Conservation (phyloP, 2,888 invertebrate genomes). For the Zhuqinia jingwanae region DNA sequence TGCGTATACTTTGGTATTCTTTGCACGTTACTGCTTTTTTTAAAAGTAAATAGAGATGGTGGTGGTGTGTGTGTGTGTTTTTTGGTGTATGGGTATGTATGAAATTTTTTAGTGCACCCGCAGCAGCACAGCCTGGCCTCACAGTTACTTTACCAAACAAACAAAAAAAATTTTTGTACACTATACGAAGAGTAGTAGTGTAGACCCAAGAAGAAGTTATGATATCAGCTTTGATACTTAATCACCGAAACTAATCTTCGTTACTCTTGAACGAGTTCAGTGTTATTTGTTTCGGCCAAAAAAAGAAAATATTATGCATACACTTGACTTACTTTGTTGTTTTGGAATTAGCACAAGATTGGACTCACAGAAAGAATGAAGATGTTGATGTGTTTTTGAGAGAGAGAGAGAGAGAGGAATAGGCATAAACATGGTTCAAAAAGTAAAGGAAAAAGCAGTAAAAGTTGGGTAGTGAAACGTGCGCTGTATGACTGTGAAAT, state of each 20-base stretch:
- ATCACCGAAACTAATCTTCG: conserved; percentile 64
- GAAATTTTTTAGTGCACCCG: background rate
- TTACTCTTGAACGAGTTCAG: conserved; percentile 39
- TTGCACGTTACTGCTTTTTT: conserved; percentile 15
- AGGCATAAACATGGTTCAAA: too few relatives aligned
- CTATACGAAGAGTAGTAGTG: too few relatives aligned
- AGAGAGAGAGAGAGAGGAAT: background rate
- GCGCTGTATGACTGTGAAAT: too few relatives aligned
- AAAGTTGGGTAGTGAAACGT: conserved; percentile 41
- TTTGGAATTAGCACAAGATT: conserved; percentile 12
- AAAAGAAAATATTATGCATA: conserved; percentile 41
- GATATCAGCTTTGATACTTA: conserved; percentile 32
- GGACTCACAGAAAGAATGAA: background rate
- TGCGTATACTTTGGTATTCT: too few relatives aligned
- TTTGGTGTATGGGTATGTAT: background rate
- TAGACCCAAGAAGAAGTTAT: background rate
- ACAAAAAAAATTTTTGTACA: too few relatives aligned
- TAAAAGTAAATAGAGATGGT: background rate
- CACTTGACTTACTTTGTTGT: conserved; percentile 38
- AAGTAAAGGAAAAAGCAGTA: conserved; percentile 7
- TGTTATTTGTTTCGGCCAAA: conserved; percentile 21
- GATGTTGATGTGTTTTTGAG: conserved; percentile 2
- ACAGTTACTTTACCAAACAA: background rate
- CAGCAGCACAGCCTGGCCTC: background rate
- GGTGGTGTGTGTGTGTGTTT: background rate